These are phyloP conservation scores for Cylindroiulus punctatus DNA, from an alignment of 2,888 invertebrate genomes.

Conservation along the genomic window DNA sequence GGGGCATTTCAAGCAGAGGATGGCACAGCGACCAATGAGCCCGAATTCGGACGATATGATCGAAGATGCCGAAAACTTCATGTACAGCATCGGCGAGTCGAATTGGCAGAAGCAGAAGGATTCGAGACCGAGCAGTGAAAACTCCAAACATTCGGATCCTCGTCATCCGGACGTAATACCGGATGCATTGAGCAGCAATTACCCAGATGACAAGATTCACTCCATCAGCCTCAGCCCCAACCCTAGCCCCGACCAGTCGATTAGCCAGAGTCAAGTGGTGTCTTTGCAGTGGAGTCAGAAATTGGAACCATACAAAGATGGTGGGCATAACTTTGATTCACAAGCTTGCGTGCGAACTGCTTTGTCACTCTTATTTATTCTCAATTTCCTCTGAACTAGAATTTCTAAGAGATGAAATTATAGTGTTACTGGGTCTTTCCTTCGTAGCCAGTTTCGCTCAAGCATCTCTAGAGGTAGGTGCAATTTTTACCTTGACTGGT, in stretches of 20 bases:
- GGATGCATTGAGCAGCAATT: not conserved
- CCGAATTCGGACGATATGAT: slow-evolving; percentile 52
- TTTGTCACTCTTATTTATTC: not conserved
- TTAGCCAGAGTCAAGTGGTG: not conserved
- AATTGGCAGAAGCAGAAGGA: not conserved
- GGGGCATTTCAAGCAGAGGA: not conserved
- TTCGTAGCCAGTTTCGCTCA: slow-evolving; percentile 67
- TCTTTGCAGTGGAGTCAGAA: not conserved
- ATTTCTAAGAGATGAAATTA: slow-evolving; percentile 66
- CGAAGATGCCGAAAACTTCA: slow-evolving; percentile 50
- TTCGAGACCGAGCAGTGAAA: not conserved
- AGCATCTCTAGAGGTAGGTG: slow-evolving; percentile 66
- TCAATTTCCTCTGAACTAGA: slow-evolving; percentile 61
- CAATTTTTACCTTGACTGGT: not conserved
- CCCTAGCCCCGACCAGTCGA: not conserved
- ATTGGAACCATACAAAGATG: not conserved
- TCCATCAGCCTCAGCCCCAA: not conserved
- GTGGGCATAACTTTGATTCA: not conserved
- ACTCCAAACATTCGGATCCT: not conserved
- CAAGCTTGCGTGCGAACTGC: not conserved
- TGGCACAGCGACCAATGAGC: not conserved
- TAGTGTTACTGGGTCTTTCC: slow-evolving; percentile 65
- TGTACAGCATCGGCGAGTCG: not conserved
- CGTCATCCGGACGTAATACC: not conserved
- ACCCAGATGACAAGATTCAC: not conserved